Evolutionary conservation across 2,113 vertebrate genomes (phyloP), one percentile per base, ranked within the genome.

Genomic region (Hypomesus transpacificus): DNA sequence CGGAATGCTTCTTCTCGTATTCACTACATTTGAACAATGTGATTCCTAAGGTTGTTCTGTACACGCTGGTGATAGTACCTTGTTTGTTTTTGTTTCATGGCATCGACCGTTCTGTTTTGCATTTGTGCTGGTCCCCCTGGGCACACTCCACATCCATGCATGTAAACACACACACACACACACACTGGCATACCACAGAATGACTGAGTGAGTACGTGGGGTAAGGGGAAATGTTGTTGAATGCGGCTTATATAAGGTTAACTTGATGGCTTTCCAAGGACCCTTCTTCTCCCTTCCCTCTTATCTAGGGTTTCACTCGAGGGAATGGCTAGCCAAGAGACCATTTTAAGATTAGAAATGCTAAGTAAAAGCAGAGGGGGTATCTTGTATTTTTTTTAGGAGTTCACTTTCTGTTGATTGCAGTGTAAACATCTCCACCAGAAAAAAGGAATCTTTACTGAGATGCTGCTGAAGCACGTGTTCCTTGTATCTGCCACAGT

Each of bases 311-410:
- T 86, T 90, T 83, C 78, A 74, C 78, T 86, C 80, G 66, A 68
- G 75, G 69, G 69, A 65, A 74, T 71, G 63, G 71, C 81, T 70
- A 76, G 66, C 76, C 73, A 78, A 79, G 69, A 75, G 80, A 71
- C 75, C 79, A 86, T 88, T 87, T 83, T 75, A 76, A 85, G 85
- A 87, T 89, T 85, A 87, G 82, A 89, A 83, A 83, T 85, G 78
- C 78, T 75, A 84, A 81, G 71, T 76, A 75, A 87, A 86, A 86
- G 75, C 75, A 85, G 75, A 83, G 77, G 59, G 78, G 71, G 69
- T 72, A 75, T 84, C 66, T 71, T 70, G 62, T 77, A 63, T 76
- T 79, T 56, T 34, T 54, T 68, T 75, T 67, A 71, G 63, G 68
- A 64, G 63, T 60, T 46, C 46, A 68, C 60, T 70, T 70, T 60